phyloP scores from a whole-genome alignment of 2,888 invertebrate genomes.

The Drosophila pegasa region DNA sequence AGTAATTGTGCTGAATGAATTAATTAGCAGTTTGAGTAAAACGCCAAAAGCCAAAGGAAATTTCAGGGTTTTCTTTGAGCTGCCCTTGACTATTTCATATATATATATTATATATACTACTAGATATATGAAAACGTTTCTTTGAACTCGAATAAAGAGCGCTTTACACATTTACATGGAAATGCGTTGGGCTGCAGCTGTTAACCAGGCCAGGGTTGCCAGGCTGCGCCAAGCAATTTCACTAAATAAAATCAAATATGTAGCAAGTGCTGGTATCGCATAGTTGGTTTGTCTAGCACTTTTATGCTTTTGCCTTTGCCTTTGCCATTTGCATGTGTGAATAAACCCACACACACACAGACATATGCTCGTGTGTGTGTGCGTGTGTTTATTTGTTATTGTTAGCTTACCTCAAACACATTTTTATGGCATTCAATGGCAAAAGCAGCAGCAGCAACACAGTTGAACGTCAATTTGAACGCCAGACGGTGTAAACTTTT shows the following conservation, averaged over 20 bases:
- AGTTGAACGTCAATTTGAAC: constrained; percentile 47
- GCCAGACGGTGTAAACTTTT: constrained; percentile 46
- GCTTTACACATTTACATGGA: not conserved
- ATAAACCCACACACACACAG: constrained; percentile 21
- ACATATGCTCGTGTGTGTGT: constrained; percentile 5
- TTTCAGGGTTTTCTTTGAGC: not conserved
- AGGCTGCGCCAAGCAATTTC: constrained; percentile 2
- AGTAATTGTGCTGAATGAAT: constrained; percentile 8
- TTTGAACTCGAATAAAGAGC: constrained; percentile 1
- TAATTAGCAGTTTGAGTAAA: constrained; percentile 3
- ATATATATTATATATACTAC: not conserved
- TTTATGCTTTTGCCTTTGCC: constrained; percentile 20
- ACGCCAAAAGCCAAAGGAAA: not conserved
- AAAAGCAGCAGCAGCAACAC: constrained; percentile 31
- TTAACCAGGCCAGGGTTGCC: constrained; percentile 5
- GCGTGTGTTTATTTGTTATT: constrained; percentile 76
- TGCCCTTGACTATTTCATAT: not conserved
- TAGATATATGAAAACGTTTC: not conserved
- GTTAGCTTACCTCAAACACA: constrained; percentile 78
- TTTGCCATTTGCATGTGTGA: constrained; percentile 53
- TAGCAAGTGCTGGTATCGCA: constrained; percentile 31
- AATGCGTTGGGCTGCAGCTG: constrained; percentile 1
- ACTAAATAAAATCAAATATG: constrained; percentile 4
- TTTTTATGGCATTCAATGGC: constrained; percentile 77
- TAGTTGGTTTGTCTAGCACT: constrained; percentile 27